Percentiles rank a stretch among this genome's conserved stretches.
phyloP scores from a whole-genome alignment of 2,888 invertebrate species.

The Serripes groenlandicus region DNA sequence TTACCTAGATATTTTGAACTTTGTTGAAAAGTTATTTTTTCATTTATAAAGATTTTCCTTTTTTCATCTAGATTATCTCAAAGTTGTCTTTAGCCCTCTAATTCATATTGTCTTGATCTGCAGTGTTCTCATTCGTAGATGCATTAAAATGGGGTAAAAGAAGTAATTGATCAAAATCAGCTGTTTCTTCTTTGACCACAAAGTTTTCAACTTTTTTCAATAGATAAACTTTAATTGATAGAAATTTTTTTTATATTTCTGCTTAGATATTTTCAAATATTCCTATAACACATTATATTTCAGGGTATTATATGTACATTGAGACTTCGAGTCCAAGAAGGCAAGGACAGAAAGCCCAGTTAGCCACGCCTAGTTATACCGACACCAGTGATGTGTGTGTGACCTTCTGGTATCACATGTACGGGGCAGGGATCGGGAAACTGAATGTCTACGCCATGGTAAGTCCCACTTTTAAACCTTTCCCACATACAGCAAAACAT shows the following conservation, averaged over 20 bases:
- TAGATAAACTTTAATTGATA: neutral
- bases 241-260: neutral
- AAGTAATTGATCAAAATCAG: neutral
- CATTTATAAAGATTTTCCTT: no score
- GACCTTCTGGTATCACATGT: conserved; percentile 82
- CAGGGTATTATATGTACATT: conserved; percentile 88
- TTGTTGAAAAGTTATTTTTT: no score
- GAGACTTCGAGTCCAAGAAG: conserved; percentile 88
- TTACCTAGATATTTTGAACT: no score
- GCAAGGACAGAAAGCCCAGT: conserved; percentile 85
- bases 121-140: neutral
- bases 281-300: no score
- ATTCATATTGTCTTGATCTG: no score
- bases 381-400: conserved; percentile 74
- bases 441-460: conserved; percentile 79
- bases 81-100: no score
- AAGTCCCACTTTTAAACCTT: no score
- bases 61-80: no score
- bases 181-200: neutral
- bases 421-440: conserved; percentile 75
- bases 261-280: no score
- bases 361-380: conserved; percentile 69
- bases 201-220: neutral
- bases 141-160: neutral
- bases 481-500: no score